A percentile compares a stretch with the other conserved stretches of the same genome.
These are phyloP conservation scores for Graphium colonna DNA, from an alignment of 2,888 invertebrate species.

Conservation along the genomic window DNA sequence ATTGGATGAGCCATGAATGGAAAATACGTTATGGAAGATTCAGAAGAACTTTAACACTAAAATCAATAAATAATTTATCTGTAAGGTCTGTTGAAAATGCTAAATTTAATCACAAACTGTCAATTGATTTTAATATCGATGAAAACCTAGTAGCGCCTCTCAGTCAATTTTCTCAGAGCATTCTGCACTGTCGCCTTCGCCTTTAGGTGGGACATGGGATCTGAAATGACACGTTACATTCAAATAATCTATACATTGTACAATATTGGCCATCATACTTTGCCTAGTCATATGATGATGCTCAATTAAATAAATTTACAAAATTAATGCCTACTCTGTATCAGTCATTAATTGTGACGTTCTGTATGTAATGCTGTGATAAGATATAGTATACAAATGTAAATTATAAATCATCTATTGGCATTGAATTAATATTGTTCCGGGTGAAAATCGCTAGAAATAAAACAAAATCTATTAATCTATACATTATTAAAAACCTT, in stretches of 20 bases:
- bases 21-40: slow-evolving; percentile 14
- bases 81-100: slow-evolving; percentile 59
- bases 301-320: slow-evolving; percentile 6
- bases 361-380: slow-evolving; percentile 1
- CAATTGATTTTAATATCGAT: slow-evolving; percentile 36
- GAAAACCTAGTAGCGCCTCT: slow-evolving; percentile 62
- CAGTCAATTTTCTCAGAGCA: slow-evolving; percentile 77
- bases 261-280: no score
- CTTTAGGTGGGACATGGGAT: slow-evolving; percentile 76
- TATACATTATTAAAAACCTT: slow-evolving; percentile 48
- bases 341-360: neutral
- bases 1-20: slow-evolving; percentile 7
- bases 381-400: neutral
- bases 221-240: slow-evolving; percentile 48
- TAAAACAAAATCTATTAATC: slow-evolving; percentile 1
- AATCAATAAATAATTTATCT: slow-evolving; percentile 25
- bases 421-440: neutral
- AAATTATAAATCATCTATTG: slow-evolving; percentile 8
- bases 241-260: neutral
- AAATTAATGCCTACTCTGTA: neutral
- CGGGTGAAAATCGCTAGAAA: slow-evolving; percentile 1
- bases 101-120: slow-evolving; percentile 53
- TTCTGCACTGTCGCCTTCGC: slow-evolving; percentile 79
- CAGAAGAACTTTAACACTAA: slow-evolving; percentile 3
- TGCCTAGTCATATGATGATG: neutral